These are phyloP conservation scores for Nephrotoma guestfalica DNA, from an alignment of 2,888 invertebrate species.

Conservation along the genomic window DNA sequence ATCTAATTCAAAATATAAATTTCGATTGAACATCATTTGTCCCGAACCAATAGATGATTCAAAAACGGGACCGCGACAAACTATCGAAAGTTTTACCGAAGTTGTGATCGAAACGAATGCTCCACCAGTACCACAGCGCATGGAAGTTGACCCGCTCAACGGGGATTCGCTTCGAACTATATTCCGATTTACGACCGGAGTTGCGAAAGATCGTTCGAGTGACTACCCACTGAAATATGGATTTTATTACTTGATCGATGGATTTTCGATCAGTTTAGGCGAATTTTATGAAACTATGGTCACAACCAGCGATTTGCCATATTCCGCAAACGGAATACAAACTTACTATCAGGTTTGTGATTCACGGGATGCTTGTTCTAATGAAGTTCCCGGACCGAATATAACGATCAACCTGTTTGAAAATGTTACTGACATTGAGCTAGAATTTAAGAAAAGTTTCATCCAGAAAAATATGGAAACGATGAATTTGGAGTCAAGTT, in stretches of 20 bases:
- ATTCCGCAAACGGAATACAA: neutral
- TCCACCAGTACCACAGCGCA: neutral
- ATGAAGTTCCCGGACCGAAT: neutral
- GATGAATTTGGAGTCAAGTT: neutral
- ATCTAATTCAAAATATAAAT: neutral
- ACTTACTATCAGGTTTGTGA: neutral
- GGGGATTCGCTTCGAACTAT: neutral
- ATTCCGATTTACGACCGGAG: slow-evolving; percentile 6
- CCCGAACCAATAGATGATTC: neutral
- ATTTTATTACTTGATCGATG: neutral
- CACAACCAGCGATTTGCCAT: neutral
- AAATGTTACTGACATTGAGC: neutral
- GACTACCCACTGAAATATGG: neutral
- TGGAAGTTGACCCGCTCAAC: neutral
- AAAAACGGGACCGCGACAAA: neutral
- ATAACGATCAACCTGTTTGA: neutral
- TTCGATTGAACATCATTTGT: neutral
- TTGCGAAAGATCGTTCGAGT: neutral
- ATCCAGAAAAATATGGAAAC: neutral
- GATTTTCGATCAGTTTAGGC: neutral
- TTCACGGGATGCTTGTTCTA: neutral
- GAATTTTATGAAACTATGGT: neutral
- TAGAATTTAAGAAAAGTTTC: neutral
- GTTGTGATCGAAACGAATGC: neutral
- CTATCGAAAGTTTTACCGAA: neutral